Evolutionary conservation across 2,888 invertebrate genomes (phyloP).

Genomic region (Idaea dimidiata): DNA sequence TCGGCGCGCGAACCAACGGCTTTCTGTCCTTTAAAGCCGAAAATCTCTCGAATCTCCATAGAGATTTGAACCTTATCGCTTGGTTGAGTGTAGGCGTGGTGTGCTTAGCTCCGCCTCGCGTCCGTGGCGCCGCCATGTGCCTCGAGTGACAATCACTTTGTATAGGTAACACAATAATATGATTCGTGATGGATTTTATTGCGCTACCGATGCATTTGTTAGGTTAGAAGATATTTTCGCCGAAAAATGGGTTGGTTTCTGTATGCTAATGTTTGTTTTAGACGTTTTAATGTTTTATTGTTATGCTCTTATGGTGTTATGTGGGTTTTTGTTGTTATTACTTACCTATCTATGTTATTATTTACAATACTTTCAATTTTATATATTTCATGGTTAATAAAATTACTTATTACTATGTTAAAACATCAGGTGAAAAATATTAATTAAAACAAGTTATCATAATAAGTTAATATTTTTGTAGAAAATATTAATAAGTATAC

Average conservation of each 20-base stretch:
- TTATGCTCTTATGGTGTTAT: background rate
- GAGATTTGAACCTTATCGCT: conserved; percentile 76
- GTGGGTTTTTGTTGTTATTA: conserved; percentile 22
- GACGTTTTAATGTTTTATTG: background rate
- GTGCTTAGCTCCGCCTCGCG: conserved; percentile 57
- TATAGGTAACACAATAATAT: conserved; percentile 81
- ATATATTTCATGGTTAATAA: too few relatives aligned
- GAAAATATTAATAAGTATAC: too few relatives aligned
- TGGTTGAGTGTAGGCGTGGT: conserved; percentile 64
- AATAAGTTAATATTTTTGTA: too few relatives aligned
- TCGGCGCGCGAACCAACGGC: conserved; percentile 46
- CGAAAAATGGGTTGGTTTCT: conserved; percentile 32
- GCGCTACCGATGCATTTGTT: conserved; percentile 74
- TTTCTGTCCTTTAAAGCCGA: conserved; percentile 68
- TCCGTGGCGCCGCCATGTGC: conserved; percentile 67
- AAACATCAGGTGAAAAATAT: too few relatives aligned
- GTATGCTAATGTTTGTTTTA: conserved; percentile 28
- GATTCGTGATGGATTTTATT: conserved; percentile 80
- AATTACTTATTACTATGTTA: too few relatives aligned
- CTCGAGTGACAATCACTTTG: conserved; percentile 79
- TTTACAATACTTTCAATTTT: background rate
- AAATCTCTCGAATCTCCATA: conserved; percentile 65
- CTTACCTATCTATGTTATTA: background rate
- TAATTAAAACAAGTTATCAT: too few relatives aligned
- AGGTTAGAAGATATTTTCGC: conserved; percentile 59